Base-by-base conservation (phyloP, 2,888 invertebrate species). In the Crocallis elinguaria region DNA sequence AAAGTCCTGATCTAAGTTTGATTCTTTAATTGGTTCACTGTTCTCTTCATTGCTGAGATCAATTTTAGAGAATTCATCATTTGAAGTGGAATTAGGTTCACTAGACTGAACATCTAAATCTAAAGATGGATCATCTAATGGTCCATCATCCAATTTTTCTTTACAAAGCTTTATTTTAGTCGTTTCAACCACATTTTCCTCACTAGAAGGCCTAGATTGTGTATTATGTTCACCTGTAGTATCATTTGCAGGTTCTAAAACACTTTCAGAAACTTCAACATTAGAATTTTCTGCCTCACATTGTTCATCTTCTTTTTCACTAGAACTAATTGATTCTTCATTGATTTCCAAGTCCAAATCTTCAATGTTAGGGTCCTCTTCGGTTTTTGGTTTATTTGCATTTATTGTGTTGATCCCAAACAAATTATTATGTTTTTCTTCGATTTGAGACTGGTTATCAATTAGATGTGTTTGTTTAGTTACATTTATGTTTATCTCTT, bases 1-100 rank as follows among this genome's bases (percentile, higher is more conserved):
- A 82, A 93, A 92, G 64, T 92, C 92, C 67, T 92, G 89, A 57
- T 81, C 71, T 23, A 37, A 50, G 1, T 46, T 41, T 49, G 49
- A 48, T 53, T 66, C 60, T 33, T 38, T 27, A 27, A 17, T 25
- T 27, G 35, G 13, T 32, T 43, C 13, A 38, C 36, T 29, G 14
- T 49, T 53, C 29, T 51, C 44, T 30, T 51, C 49, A 11, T 30
- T 19, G 23, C 36, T 37, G 14, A 50, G 9, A 37, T 39, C 19
- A 43, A 45, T 32, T 33, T 49, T 33, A 29, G 13, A n/a, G 6
- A 43, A 21, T 46, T 59, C 55, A 21, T 33, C 44, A 37, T 42
- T 48, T 19, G 36, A 45, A 17, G 11, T 29, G 25, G 43, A 51
- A 39, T 32, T 29, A 11, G 27, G 46, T 36, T 60, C 58, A 46